phyloP scores from a whole-genome alignment of 35 echinoderm and acorn worm species.

The Ophiothrix spiculata region DNA sequence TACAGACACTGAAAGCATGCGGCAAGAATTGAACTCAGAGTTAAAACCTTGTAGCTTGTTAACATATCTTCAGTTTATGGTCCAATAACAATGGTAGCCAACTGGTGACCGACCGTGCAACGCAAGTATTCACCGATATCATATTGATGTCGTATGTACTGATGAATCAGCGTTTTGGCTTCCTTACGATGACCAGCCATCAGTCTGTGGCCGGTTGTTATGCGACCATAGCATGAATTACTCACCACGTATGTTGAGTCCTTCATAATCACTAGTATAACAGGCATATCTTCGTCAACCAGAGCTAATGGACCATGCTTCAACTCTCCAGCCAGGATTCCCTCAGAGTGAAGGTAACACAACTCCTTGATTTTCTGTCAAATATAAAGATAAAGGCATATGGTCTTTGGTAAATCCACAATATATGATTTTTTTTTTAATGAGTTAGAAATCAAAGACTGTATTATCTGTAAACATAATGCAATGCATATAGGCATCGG shows the following conservation, averaged over 20 bases:
- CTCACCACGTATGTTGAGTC: conserved; percentile 79
- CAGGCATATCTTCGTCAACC: conserved; percentile 92
- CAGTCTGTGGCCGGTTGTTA: too few relatives aligned
- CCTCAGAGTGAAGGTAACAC: conserved; percentile 92
- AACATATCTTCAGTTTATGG: background rate
- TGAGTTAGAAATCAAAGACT: background rate
- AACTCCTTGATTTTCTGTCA: conserved; percentile 99
- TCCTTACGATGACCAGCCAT: too few relatives aligned
- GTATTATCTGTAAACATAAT: too few relatives aligned
- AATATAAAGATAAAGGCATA: background rate
- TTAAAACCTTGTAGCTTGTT: too few relatives aligned
- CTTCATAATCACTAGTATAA: conserved; percentile 94
- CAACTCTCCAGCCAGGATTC: conserved; percentile 92
- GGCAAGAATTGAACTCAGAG: too few relatives aligned
- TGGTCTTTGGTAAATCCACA: background rate
- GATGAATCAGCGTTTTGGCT: too few relatives aligned
- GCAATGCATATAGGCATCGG: too few relatives aligned
- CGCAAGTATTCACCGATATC: too few relatives aligned
- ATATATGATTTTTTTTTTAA: background rate
- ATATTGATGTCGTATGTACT: too few relatives aligned
- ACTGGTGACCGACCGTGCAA: too few relatives aligned
- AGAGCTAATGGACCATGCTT: conserved; percentile 95
- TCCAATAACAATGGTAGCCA: background rate
- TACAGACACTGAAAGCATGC: too few relatives aligned
- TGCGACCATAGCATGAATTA: too few relatives aligned